Base-by-base conservation (phyloP, 2,888 invertebrate genomes). In the Dinocampus coccinellae region DNA sequence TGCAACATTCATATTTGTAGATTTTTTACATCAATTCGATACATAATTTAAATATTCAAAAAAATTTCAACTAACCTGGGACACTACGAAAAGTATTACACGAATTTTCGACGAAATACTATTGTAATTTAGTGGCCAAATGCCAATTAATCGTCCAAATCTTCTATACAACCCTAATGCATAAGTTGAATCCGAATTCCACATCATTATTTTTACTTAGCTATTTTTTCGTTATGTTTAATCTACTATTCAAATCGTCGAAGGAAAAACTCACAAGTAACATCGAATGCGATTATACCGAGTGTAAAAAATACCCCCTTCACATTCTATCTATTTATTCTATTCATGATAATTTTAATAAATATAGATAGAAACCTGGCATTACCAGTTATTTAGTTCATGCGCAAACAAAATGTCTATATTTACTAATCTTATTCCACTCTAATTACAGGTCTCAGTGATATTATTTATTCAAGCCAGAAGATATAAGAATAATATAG, bases 91-190 rank as follows among this genome's bases (percentile, higher is more conserved):
- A 11, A 61, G 16, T 9, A 36, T 22, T 4, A 75, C 36, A 9
- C 26, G 62, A 33, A 69, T 26, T 42, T 63, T 72, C 11, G 69
- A 52, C 22, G 63, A 73, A 3, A 63, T 33, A 13, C 39, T 62
- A 10, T 66, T 65, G 57, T 68, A 66, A 7, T 63, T 47, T 20
- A 53, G 66, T 20, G 75, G 75, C 75, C 75, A 75, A 29, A 73
- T 71, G 1, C 75, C 75, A 2, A 75, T 66, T n/a, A 62, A 42
- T 4, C 39, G 60, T 11, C 70, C 61, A n/a, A 73, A 52, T 3
- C 64, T 7, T 69, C 60, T 75, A 58, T 75, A 75, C 3, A 75
- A 55, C 58, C 75, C 73, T 7, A 75, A 65, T 4, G 75, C 75
- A 55, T 75, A 62, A 4, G 33, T 26, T 13, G 73, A 73, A n/a